Evolutionary conservation across 2,888 invertebrate genomes (phyloP).

Genomic region (Cremastobaeus sp.): DNA sequence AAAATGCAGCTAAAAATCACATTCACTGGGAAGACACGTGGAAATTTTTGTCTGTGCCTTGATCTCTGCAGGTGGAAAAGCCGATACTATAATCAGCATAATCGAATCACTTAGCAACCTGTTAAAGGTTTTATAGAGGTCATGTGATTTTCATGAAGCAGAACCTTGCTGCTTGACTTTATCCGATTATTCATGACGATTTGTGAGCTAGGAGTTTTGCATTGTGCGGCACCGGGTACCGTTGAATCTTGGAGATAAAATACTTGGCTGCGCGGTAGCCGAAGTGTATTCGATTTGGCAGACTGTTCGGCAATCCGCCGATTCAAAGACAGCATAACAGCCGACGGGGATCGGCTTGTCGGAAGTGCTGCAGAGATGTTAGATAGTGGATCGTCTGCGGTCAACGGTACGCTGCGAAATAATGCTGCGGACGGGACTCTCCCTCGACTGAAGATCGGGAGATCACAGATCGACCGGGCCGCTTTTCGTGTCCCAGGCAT

Average conservation of each 20-base stretch:
- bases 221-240: slow-evolving; percentile 35
- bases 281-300: slow-evolving; percentile 54
- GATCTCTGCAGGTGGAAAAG: not conserved
- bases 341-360: slow-evolving; percentile 59
- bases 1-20: no score
- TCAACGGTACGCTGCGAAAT: slow-evolving; percentile 60
- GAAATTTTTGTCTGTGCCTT: no score
- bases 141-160: slow-evolving; percentile 43
- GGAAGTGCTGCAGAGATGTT: slow-evolving; percentile 60
- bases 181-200: slow-evolving; percentile 55
- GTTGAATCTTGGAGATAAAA: slow-evolving; percentile 54
- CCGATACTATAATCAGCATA: not conserved
- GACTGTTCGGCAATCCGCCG: slow-evolving; percentile 50
- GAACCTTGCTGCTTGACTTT: not conserved
- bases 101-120: not conserved
- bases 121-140: slow-evolving; percentile 19
- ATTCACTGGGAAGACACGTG: no score
- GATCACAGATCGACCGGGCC: slow-evolving; percentile 66
- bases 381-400: slow-evolving; percentile 64
- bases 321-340: slow-evolving; percentile 59
- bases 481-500: slow-evolving; percentile 69
- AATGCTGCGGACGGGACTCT: slow-evolving; percentile 56
- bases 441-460: slow-evolving; percentile 63
- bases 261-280: slow-evolving; percentile 55
- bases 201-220: slow-evolving; percentile 45